Percentiles rank a stretch among this genome's conserved stretches.
Evolutionary conservation across 2,888 invertebrate species (phyloP).

Genomic region (Volucella bombylans): DNA sequence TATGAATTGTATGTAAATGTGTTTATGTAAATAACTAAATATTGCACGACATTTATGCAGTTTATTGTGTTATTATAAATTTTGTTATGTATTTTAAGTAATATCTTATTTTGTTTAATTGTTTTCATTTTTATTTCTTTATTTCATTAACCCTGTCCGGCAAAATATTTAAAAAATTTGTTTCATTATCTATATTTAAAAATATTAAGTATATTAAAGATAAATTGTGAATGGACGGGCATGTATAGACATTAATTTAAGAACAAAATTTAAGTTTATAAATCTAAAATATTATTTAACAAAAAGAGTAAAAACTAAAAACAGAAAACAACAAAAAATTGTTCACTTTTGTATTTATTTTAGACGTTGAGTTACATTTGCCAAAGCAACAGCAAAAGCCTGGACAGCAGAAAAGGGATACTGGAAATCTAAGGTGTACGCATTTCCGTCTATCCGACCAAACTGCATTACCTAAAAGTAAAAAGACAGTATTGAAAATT

Average conservation of each 20-base stretch:
- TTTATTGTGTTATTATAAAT: conserved; percentile 21
- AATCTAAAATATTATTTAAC: conserved; percentile 30
- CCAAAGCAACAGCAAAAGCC: conserved; percentile 98
- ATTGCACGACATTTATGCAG: conserved; percentile 68
- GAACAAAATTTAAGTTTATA: conserved; percentile 20
- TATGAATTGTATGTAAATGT: conserved; percentile 47
- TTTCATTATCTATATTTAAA: conserved; percentile 63
- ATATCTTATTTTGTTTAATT: conserved; percentile 9
- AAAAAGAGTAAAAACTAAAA: conserved; percentile 33
- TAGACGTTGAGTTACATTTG: conserved; percentile 82
- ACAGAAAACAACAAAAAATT: conserved; percentile 16
- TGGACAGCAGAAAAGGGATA: conserved; percentile 99
- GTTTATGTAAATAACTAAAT: conserved; percentile 66
- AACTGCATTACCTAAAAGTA: conserved; percentile 97
- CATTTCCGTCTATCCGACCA: conserved; percentile 98
- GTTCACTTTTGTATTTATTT: conserved; percentile 78
- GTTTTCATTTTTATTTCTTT: conserved; percentile 43
- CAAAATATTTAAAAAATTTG: conserved; percentile 69
- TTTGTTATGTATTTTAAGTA: background rate
- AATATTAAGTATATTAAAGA: conserved; percentile 59
- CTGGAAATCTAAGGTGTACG: conserved; percentile 99
- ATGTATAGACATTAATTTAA: conserved; percentile 53
- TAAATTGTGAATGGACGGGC: conserved; percentile 71
- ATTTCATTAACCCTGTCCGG: conserved; percentile 69
- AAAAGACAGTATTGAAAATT: background rate